These are phyloP conservation scores for Ariopsis seemanni DNA, from an alignment of 2,113 vertebrate genomes.

Conservation along the genomic window DNA sequence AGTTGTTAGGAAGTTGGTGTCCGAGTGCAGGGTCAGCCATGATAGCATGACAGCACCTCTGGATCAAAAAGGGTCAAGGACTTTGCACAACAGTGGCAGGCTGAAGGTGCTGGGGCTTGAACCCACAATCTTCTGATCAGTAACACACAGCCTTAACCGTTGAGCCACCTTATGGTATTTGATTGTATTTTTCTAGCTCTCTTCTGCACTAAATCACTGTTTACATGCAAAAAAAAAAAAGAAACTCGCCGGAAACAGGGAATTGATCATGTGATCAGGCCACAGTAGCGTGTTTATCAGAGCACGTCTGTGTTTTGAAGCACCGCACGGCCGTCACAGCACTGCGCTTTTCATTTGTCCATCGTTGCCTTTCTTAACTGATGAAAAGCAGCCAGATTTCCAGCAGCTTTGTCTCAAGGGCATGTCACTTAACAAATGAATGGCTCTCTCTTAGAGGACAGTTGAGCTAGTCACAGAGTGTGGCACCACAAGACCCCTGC, in stretches of 20 bases:
- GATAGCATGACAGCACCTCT: no score
- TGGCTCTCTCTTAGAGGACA: conserved; percentile 64
- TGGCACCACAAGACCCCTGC: conserved; percentile 65
- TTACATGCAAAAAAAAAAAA: conserved; percentile 35
- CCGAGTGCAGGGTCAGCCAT: no score
- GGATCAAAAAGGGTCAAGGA: no score
- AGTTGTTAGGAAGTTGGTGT: no score
- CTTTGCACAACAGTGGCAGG: no score
- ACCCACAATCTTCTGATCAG: no score
- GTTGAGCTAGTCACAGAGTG: conserved; percentile 63
- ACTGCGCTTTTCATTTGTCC: conserved; percentile 49
- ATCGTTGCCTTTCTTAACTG: conserved; percentile 50
- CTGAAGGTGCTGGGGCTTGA: no score
- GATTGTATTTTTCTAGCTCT: not conserved
- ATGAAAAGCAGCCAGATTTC: conserved; percentile 65
- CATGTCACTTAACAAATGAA: conserved; percentile 69
- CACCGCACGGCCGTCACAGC: conserved; percentile 52
- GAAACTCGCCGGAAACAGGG: conserved; percentile 32
- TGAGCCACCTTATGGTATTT: not conserved
- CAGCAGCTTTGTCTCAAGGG: conserved; percentile 59
- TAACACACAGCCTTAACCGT: not conserved
- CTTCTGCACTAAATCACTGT: not conserved
- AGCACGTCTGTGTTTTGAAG: conserved; percentile 50
- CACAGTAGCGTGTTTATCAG: conserved; percentile 68
- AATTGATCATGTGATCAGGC: conserved; percentile 57